Evolutionary conservation across 1,140 invertebrate genomes (phyloP).

Genomic region (Cecropterus lyciades): DNA sequence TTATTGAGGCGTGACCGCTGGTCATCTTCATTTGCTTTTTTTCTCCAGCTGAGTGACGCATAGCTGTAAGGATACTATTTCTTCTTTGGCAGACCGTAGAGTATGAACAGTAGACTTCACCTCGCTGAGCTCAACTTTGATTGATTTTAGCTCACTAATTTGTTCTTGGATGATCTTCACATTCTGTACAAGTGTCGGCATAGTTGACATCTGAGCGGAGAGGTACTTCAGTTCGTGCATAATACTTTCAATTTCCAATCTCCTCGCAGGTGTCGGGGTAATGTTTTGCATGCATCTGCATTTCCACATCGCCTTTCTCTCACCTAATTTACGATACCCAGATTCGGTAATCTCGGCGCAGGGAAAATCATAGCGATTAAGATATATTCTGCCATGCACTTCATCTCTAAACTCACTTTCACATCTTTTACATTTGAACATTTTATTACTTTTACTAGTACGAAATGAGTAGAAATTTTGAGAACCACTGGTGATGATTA

Average conservation of each 20-base stretch:
- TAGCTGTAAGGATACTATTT: too few species aligned
- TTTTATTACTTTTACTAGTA: neutral
- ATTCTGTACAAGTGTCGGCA: neutral
- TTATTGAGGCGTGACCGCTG: conserved; percentile 44
- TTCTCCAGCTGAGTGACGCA: too few species aligned
- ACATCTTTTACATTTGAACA: conserved; percentile 14
- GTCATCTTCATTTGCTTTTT: conserved; percentile 23
- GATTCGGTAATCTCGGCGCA: conserved; percentile 42
- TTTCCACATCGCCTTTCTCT: conserved; percentile 30
- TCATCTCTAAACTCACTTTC: conserved; percentile 9
- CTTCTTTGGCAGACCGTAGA: too few species aligned
- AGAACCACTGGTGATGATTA: neutral
- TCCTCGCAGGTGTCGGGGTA: neutral
- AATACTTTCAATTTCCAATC: neutral
- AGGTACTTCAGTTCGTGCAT: neutral
- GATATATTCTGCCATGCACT: conserved; percentile 30
- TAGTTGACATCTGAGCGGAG: neutral
- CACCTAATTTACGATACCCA: conserved; percentile 39
- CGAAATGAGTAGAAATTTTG: neutral
- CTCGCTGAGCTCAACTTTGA: too few species aligned
- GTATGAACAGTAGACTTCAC: too few species aligned
- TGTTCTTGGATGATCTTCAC: conserved; percentile 11
- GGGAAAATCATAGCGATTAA: conserved; percentile 35
- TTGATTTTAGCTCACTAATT: too few species aligned
- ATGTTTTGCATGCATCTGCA: conserved; percentile 8